Evolutionary conservation across 2,113 vertebrate species (phyloP), one percentile per base, ranked within the genome.

Genomic region (Myotis davidii): DNA sequence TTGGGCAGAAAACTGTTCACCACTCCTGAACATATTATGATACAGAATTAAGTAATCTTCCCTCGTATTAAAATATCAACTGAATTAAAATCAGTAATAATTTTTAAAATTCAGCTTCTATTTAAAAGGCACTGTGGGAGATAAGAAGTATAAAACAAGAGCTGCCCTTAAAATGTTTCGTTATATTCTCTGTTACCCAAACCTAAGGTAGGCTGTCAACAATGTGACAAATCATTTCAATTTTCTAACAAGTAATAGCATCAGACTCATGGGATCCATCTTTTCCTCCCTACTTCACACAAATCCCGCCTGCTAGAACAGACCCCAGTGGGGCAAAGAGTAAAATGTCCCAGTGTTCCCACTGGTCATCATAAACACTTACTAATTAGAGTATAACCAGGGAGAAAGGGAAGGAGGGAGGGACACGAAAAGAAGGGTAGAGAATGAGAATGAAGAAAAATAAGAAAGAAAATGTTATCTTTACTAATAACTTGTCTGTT

Each of bases 21-120:
- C 18, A 39, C 18, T 90, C 11, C n/a, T 85, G 18, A 85, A 88
- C n/a, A 85, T 77, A 96, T 74, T 88, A 77, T 82, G 48, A 82
- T 48, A 54, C 9, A 95, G 39, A 95, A 93, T 59, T 73, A 93
- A 95, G 64, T 83, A 8, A 85, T 81, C 54, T 77, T 79, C 72
- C 21, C 13, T 95, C 64, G 81, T 21, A 59, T 29, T 89, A 29
- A 91, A 90, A 94, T 85, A 37, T 59, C 82, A 97, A 88, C 85
- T 65, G 39, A 85, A 92, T 61, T 88, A 88, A 94, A 95, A 70
- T 42, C 23, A 56, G 16, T 78, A 69, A 93, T 9, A 85, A 78
- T 93, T 90, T 76, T 59, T 56, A 88, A 34, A 67, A 78, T 92
- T 93, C 45, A 65, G 45, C 0, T 21, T 42, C 48, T 79, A 52